Percentiles rank a stretch among this genome's conserved stretches.
Conservation (phyloP, 2,113 vertebrate genomes). For the Uropsilus gracilis region DNA sequence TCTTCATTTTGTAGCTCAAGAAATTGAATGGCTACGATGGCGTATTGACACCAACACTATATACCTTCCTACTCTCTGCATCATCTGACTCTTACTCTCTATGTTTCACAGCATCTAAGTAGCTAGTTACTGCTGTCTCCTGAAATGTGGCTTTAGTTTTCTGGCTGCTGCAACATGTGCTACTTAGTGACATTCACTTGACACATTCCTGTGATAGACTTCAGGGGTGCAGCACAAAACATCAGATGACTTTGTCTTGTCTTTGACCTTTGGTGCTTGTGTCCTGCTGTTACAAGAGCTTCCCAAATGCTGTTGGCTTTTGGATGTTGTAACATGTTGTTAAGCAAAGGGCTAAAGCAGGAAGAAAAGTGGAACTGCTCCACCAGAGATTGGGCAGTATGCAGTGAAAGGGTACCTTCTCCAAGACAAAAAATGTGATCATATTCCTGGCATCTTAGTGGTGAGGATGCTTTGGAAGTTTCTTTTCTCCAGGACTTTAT, state of each 20-base stretch:
- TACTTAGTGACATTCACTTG: no score
- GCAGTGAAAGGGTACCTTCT: background rate
- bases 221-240: background rate
- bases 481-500: background rate
- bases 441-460: background rate
- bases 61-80: background rate
- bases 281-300: constrained; percentile 5
- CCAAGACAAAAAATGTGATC: background rate
- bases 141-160: background rate
- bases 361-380: background rate
- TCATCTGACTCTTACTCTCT: background rate
- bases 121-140: background rate
- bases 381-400: background rate
- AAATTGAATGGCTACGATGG: background rate
- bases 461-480: background rate
- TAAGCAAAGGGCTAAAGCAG: constrained; percentile 3
- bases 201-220: background rate
- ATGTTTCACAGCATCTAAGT: background rate
- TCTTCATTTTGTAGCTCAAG: background rate
- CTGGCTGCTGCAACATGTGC: no score
- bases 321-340: constrained; percentile 24
- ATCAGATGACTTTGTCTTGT: constrained; percentile 21
- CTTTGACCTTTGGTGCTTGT: constrained; percentile 51
- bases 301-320: constrained; percentile 29
- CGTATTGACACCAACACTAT: no score